Evolutionary conservation across 2,888 invertebrate genomes (phyloP).

Genomic region (Andrena fulva): DNA sequence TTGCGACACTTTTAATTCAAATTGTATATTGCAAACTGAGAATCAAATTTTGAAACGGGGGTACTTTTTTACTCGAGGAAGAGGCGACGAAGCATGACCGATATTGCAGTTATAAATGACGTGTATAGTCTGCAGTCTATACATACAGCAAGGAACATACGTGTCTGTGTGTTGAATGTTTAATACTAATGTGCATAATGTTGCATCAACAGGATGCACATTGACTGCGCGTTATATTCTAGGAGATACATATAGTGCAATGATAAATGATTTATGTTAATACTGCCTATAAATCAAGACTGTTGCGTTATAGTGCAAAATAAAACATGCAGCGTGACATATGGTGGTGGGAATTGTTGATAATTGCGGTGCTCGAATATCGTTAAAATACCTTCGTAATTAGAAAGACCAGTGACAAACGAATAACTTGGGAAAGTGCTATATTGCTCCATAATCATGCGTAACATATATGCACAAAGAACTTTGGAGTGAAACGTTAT

Average conservation of each 20-base stretch:
- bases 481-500: neutral
- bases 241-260: slow-evolving; percentile 71
- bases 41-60: neutral
- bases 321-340: slow-evolving; percentile 74
- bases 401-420: neutral
- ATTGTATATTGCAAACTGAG: neutral
- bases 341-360: slow-evolving; percentile 55
- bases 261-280: slow-evolving; percentile 81
- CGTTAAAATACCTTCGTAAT: slow-evolving; percentile 16
- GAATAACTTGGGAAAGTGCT: neutral
- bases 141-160: slow-evolving; percentile 2
- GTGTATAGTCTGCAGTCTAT: neutral
- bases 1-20: neutral
- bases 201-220: slow-evolving; percentile 48
- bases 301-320: slow-evolving; percentile 72
- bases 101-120: neutral
- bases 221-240: slow-evolving; percentile 40
- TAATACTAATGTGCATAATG: slow-evolving; percentile 28
- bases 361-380: slow-evolving; percentile 54
- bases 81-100: neutral
- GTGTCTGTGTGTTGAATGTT: slow-evolving; percentile 14
- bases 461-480: neutral
- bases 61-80: neutral
- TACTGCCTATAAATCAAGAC: slow-evolving; percentile 77
- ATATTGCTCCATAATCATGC: slow-evolving; percentile 18